phyloP scores from a whole-genome alignment of 2,113 vertebrate species.

The Serilophus lunatus region DNA sequence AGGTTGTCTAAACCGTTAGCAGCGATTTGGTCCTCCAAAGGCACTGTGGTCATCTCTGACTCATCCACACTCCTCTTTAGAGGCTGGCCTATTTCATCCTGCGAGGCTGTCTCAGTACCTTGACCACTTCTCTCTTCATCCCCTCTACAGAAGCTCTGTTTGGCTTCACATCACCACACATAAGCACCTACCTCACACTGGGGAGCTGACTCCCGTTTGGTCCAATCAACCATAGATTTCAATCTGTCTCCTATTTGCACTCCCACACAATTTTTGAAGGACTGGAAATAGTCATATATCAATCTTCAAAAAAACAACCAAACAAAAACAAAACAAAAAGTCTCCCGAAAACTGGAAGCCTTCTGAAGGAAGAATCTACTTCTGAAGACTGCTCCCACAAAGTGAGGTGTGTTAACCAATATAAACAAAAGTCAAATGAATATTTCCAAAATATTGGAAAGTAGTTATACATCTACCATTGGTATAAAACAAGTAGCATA shows the following conservation, averaged over 20 bases:
- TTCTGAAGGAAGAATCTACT: not conserved
- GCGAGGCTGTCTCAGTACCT: not conserved
- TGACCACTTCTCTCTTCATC: not conserved
- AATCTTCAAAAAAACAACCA: not conserved
- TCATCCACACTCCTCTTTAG: not conserved
- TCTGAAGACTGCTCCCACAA: not conserved
- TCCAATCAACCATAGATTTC: not conserved
- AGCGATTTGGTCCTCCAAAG: not conserved
- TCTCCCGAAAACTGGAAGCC: not conserved
- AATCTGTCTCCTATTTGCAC: not conserved
- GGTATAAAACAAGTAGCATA: not conserved
- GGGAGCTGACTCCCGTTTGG: not conserved
- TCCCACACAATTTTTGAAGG: not conserved
- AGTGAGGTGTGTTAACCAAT: not conserved
- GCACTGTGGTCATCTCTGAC: rapidly evolving
- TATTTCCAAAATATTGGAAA: not conserved
- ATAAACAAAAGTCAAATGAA: not conserved
- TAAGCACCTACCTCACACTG: rapidly evolving
- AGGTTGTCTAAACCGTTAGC: not conserved
- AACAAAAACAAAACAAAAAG: not conserved
- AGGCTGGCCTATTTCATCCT: not conserved
- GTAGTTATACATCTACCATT: not conserved
- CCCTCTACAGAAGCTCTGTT: not conserved
- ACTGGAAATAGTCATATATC: not conserved
- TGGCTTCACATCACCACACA: rapidly evolving